Conservation (phyloP, 2,797 vertebrate species). For the Myotis myotis region DNA sequence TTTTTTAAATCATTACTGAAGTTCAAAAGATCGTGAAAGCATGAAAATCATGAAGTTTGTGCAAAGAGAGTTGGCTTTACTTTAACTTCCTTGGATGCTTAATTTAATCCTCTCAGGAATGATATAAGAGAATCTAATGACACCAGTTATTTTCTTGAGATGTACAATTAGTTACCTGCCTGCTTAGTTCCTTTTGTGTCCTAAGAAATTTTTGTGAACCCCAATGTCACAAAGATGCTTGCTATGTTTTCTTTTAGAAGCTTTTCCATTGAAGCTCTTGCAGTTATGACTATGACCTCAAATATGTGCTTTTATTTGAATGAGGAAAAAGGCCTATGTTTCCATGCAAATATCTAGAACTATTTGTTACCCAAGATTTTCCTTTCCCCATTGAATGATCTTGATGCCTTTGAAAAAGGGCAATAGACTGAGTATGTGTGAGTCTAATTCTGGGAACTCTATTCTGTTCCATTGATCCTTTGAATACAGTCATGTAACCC, state of each 20-base stretch:
- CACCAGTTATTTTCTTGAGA: too few relatives aligned
- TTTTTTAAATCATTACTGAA: too few relatives aligned
- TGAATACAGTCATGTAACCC: background rate
- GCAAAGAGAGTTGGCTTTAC: too few relatives aligned
- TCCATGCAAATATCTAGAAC: background rate
- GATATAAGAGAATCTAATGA: too few relatives aligned
- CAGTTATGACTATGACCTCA: background rate
- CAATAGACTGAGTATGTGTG: background rate
- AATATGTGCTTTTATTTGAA: constrained; percentile 24
- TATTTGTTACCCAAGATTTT: constrained; percentile 26
- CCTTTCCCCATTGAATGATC: background rate
- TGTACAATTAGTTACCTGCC: too few relatives aligned
- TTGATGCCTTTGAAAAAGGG: background rate
- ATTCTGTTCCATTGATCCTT: background rate
- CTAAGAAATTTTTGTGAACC: background rate
- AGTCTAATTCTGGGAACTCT: background rate
- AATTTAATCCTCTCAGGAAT: too few relatives aligned
- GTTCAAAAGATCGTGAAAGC: too few relatives aligned
- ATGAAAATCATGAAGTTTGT: too few relatives aligned
- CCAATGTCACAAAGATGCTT: background rate
- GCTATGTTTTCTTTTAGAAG: background rate
- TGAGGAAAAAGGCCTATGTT: background rate
- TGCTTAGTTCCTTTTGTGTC: background rate
- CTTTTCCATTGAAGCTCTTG: background rate
- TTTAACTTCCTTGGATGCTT: too few relatives aligned